A percentile compares a stretch with the other conserved stretches of the same genome.
phyloP scores from a whole-genome alignment of 2,888 invertebrate genomes.

The Eristalis arbustorum region DNA sequence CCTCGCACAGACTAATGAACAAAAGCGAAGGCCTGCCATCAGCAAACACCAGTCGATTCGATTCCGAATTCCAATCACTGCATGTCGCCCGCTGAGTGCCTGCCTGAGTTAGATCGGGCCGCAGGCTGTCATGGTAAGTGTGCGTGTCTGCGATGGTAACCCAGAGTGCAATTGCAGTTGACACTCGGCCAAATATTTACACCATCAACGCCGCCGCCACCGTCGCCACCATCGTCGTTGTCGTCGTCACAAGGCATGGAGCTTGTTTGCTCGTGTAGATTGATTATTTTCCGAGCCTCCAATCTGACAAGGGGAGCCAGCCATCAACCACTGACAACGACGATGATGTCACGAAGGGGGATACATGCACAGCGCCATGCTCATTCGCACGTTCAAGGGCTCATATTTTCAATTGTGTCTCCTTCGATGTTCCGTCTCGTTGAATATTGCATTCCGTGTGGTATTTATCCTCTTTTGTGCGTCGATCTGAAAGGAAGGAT shows the following conservation, averaged over 20 bases:
- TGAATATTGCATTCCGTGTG: not conserved
- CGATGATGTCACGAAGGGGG: too few relatives aligned
- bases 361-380: not conserved
- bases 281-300: not conserved
- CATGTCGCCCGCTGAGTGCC: not conserved
- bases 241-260: not conserved
- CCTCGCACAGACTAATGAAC: not conserved
- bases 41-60: not conserved
- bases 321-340: too few relatives aligned
- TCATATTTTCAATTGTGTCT: not conserved
- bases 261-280: not conserved
- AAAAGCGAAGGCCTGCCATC: not conserved
- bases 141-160: not conserved
- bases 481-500: too few relatives aligned
- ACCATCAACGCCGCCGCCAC: too few relatives aligned
- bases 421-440: not conserved
- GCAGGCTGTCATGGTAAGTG: not conserved
- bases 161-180: constrained; percentile 41
- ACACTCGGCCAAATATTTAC: constrained; percentile 50
- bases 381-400: not conserved
- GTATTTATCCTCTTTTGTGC: not conserved
- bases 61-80: not conserved
- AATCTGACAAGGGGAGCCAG: not conserved
- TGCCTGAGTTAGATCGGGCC: not conserved
- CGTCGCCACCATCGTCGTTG: too few relatives aligned